Percentiles rank a stretch among this genome's conserved stretches.
Evolutionary conservation across 2,113 vertebrate genomes (phyloP).

Genomic region (Neotragus pygmaeus): DNA sequence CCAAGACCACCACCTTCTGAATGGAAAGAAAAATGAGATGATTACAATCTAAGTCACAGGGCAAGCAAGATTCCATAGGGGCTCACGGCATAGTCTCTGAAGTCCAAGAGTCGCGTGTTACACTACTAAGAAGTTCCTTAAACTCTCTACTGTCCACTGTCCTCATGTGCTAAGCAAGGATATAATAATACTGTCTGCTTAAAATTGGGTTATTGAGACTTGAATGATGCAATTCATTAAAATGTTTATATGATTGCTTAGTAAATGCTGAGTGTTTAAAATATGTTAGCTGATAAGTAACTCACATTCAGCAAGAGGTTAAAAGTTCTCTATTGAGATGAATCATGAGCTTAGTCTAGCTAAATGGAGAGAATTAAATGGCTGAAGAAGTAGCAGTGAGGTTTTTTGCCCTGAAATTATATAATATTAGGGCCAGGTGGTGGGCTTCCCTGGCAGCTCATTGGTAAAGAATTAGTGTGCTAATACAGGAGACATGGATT

Average conservation of each 20-base stretch:
- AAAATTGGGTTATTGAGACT: background rate
- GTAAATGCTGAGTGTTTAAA: constrained; percentile 14
- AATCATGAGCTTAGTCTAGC: background rate
- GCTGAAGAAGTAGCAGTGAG: background rate
- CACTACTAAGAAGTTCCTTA: background rate
- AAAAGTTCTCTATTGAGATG: background rate
- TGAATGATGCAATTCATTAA: background rate
- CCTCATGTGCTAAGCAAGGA: background rate
- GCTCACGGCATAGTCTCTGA: background rate
- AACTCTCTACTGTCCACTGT: background rate
- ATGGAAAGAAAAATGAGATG: background rate
- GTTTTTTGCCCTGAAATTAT: background rate
- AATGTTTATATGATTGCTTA: background rate
- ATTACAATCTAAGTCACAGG: background rate
- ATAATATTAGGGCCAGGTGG: background rate
- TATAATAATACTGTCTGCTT: background rate
- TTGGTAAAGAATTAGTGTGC: background rate
- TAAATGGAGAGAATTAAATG: background rate
- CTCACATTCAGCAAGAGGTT: background rate
- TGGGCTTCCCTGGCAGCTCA: background rate
- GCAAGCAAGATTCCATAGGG: background rate
- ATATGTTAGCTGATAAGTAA: background rate
- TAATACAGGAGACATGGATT: background rate
- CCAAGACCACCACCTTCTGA: background rate
- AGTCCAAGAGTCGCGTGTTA: background rate